Conservation (phyloP, 2,113 vertebrate species). For the Microcebus ravelobensis region DNA sequence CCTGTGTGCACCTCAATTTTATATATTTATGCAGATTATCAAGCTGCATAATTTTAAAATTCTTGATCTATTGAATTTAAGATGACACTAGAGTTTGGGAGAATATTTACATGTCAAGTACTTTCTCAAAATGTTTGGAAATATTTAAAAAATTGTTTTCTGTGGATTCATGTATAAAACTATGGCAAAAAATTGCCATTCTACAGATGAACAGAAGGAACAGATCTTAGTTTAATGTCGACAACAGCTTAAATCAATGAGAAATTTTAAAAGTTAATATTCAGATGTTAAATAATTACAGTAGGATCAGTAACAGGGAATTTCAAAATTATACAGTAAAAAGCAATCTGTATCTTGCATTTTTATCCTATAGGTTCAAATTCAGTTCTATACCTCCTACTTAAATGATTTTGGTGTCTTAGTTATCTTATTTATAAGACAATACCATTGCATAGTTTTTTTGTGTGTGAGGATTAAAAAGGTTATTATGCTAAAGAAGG, state of each 20-base stretch:
- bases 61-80: background rate
- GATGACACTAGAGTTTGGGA: background rate
- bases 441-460: background rate
- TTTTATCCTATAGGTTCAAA: background rate
- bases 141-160: background rate
- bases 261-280: background rate
- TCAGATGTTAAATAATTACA: background rate
- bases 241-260: background rate
- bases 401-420: background rate
- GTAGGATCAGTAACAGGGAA: background rate
- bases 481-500: background rate
- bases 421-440: background rate
- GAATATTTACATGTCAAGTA: background rate
- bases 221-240: background rate
- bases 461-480: background rate
- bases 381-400: background rate
- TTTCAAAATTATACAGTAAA: background rate
- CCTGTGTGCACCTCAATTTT: background rate
- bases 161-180: background rate
- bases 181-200: background rate
- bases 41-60: background rate
- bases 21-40: background rate
- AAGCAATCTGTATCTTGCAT: background rate
- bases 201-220: background rate
- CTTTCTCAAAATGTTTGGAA: background rate